These are phyloP conservation scores for Phoeniculus purpureus DNA, from an alignment of 2,797 vertebrate genomes.

Conservation along the genomic window DNA sequence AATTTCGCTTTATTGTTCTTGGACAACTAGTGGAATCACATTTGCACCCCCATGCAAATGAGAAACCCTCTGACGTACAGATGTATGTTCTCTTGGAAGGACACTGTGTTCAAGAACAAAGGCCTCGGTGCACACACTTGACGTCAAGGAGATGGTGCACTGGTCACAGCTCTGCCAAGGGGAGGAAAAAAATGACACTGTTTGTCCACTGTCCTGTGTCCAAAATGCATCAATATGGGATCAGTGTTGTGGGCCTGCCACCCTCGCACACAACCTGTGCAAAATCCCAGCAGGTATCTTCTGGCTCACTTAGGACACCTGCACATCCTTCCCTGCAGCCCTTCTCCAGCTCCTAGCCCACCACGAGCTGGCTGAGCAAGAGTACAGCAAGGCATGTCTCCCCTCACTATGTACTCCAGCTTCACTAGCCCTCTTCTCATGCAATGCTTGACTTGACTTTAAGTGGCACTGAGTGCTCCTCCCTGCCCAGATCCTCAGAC, in stretches of 20 bases:
- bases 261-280: fast-evolving
- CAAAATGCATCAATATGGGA: not conserved
- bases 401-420: fast-evolving
- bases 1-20: not conserved
- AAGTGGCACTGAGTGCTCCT: fast-evolving
- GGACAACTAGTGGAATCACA: not conserved
- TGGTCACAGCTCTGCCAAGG: not conserved
- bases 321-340: not conserved
- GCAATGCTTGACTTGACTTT: not conserved
- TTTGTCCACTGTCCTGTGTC: not conserved
- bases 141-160: not conserved
- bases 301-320: not conserved
- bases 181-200: not conserved
- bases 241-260: not conserved
- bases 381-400: fast-evolving
- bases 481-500: not conserved
- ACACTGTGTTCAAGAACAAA: not conserved
- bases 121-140: not conserved
- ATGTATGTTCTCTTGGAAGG: not conserved
- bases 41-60: not conserved
- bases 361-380: not conserved
- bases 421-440: not conserved
- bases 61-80: not conserved
- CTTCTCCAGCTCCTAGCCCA: not conserved
- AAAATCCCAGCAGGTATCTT: not conserved